These are phyloP conservation scores for Penaeus monodon DNA, from an alignment of 2,888 invertebrate genomes.

Conservation along the genomic window DNA sequence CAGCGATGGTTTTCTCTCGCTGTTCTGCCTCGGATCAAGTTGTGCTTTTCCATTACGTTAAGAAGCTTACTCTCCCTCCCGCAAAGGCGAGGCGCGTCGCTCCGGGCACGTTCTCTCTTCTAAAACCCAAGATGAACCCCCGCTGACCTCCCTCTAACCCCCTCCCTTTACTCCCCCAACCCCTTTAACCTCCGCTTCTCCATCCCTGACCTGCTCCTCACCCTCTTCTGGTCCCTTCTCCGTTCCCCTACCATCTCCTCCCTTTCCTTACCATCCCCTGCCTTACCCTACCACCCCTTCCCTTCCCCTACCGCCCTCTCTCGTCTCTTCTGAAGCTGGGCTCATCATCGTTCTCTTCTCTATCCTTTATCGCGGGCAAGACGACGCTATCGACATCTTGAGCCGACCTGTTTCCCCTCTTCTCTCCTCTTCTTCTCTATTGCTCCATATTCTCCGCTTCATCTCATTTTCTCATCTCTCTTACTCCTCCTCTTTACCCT, in stretches of 20 bases:
- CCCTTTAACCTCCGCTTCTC: background rate
- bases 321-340: background rate
- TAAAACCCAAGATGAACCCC: conserved; percentile 19
- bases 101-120: conserved; percentile 13
- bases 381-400: background rate
- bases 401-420: background rate
- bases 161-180: background rate
- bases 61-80: conserved; percentile 14
- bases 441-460: background rate
- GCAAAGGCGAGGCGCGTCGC: conserved; percentile 9
- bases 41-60: conserved; percentile 22
- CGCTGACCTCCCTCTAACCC: background rate
- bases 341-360: too few species aligned
- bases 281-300: background rate
- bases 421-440: background rate
- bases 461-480: background rate
- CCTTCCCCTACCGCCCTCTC: background rate
- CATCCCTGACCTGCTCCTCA: background rate
- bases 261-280: background rate
- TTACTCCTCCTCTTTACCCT: background rate
- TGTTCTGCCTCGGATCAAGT: background rate
- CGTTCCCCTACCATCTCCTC: background rate
- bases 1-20: background rate
- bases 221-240: background rate
- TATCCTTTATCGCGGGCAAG: too few species aligned